These are phyloP conservation scores for Zeugodacus cucurbitae DNA, from an alignment of 1,140 invertebrate species.

Conservation along the genomic window DNA sequence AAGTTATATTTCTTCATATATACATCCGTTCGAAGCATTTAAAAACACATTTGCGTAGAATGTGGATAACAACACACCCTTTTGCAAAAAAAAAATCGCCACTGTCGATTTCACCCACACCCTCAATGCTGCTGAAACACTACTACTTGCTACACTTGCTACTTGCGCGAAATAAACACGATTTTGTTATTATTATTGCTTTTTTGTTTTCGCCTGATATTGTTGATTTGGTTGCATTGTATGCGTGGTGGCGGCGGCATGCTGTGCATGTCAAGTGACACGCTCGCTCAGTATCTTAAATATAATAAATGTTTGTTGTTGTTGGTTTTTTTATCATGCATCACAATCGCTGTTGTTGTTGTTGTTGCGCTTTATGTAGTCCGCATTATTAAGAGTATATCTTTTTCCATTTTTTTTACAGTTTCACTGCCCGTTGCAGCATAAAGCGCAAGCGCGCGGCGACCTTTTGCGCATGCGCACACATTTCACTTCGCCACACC, in stretches of 20 bases:
- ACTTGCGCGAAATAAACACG: background rate
- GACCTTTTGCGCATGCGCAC: background rate
- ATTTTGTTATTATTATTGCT: background rate
- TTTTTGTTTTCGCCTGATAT: too few relatives aligned
- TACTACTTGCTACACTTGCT: background rate
- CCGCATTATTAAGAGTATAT: background rate
- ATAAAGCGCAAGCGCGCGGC: background rate
- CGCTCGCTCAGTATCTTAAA: background rate
- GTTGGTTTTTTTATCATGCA: background rate
- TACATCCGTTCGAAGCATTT: background rate
- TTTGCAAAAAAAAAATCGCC: background rate
- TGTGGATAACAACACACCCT: background rate
- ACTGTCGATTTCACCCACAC: background rate
- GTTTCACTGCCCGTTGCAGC: background rate
- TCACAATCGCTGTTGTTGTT: background rate
- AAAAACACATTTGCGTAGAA: background rate
- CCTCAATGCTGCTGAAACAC: background rate
- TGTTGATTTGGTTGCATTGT: too few relatives aligned
- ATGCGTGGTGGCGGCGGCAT: background rate
- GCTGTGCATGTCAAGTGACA: conserved; percentile 5
- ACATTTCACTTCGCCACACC: background rate
- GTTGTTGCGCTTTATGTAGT: background rate
- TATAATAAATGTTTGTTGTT: background rate
- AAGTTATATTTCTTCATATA: background rate
- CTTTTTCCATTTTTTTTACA: background rate